Evolutionary conservation across 2,113 vertebrate species (phyloP), one percentile per base, ranked within the genome.

Genomic region (Prunella fulvescens): DNA sequence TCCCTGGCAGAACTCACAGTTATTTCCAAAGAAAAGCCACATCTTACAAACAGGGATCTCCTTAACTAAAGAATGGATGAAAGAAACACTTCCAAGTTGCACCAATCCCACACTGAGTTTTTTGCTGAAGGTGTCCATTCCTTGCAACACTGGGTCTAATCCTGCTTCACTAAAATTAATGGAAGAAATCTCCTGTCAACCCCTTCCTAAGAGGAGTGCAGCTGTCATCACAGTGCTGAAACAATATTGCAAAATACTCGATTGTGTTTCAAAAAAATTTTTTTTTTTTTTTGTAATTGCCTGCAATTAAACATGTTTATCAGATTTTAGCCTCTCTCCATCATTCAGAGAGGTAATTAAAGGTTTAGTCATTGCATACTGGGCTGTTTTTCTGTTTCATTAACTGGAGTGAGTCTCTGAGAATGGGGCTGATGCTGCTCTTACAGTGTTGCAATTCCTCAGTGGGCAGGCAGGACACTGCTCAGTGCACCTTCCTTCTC

Each of bases 311-410:
- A 50, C 35, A 29, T 40, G 28, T 96, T 94, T 94, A 91, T 94
- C 92, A 92, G 95, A 96, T 93, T 92, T 93, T 88, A 95, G 64
- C 83, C 92, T 95, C 86, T 83, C 92, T 95, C 72, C 72, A 37
- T 90, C 92, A 71, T 70, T 92, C 88, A 95, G 64, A 91, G 82
- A 81, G 69, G 83, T 74, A 96, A 97, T 97, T 97, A 97, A 95
- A 70, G 86, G 94, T 97, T 97, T 97, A 97, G 94, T 95, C 94
- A 91, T 26, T 60, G 88, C 86, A 48, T 12, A 28, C 86, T 91
- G 95, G 77, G 80, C 39, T 88, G 95, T 47, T 92, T 94, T 90
- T 62, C 26, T 90, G 58, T 88, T 92, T 62, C 82, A 86, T 88
- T 78, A 86, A 3, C 76, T 78, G 80, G 57, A 86, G 48, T 33